Evolutionary conservation across 2,888 invertebrate species (phyloP), one percentile per base, ranked within the genome.

Genomic region (Eupithecia subfuscata): DNA sequence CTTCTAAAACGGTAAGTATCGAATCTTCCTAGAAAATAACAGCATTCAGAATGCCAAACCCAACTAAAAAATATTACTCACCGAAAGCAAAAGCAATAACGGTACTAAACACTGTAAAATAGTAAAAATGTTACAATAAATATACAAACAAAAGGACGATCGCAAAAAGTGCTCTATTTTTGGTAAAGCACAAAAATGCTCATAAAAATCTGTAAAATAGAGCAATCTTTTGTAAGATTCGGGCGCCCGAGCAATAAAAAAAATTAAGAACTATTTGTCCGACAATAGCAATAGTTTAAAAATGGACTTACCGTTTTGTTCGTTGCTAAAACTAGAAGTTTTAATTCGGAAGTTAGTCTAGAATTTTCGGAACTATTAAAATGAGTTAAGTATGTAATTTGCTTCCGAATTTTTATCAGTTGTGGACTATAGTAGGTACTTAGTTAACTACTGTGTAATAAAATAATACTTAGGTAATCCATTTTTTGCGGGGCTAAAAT

Each of bases 271-370:
- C 85, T 82, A 83, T 83, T 79, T 78, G 77, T 82, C 90, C 87
- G 90, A 91, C 91, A 91, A 90, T 90, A 91, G 89, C 91, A 90
- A 89, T 90, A 91, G 89, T 83, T 82, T 83, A 82, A 75, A 78
- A 71, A 78, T 56, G 71, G 80, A 82, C 52, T 78, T 67, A 81
- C 79, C 63, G 78, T 67, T 67, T 37, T 67, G 40, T n/a, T 67
- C 7, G 6, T 6, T 7, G 3, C 14, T 5, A 22, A 22, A 56
- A 11, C 0, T n/a, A 8, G n/a, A 8, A n/a, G 52, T 11, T 14
- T n/a, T 9, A 11, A 22, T 56, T 11, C 11, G 22, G 56, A 3
- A 22, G 56, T 22, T 22, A 22, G 11, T 12, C 22, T n/a, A 11
- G 12, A 56, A 14, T 12, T 60, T 60, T 60, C 52, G 60, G 60